Percentiles rank a stretch among this genome's conserved stretches.
phyloP scores from a whole-genome alignment of 2,888 invertebrate genomes.

The Melitaea athalia region DNA sequence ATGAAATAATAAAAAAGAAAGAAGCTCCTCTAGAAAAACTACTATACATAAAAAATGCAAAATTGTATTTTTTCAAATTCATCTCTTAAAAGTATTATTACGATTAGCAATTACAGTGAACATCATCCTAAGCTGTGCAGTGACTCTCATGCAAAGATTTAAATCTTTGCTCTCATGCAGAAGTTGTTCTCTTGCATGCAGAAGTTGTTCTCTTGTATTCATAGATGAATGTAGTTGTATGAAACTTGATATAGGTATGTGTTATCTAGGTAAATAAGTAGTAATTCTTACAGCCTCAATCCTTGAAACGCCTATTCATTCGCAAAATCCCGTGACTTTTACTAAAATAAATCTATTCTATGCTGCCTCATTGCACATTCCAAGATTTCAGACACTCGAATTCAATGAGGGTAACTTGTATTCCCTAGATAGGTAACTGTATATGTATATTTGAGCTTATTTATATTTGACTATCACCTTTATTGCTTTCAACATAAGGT shows the following conservation, averaged over 20 bases:
- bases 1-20: too few relatives aligned
- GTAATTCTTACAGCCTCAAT: not conserved
- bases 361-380: constrained; percentile 26
- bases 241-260: not conserved
- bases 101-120: too few relatives aligned
- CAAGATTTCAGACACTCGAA: constrained; percentile 19
- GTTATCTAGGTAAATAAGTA: not conserved
- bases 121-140: too few relatives aligned
- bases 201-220: too few relatives aligned
- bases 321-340: not conserved
- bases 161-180: too few relatives aligned
- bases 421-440: constrained; percentile 5
- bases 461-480: not conserved
- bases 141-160: too few relatives aligned
- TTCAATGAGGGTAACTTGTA: constrained; percentile 15
- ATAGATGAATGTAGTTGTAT: not conserved
- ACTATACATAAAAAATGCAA: too few relatives aligned
- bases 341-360: constrained; percentile 25
- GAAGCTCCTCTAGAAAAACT: too few relatives aligned
- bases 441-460: not conserved
- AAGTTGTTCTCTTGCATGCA: too few relatives aligned
- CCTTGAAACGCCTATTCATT: not conserved
- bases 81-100: too few relatives aligned
- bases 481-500: constrained; percentile 6
- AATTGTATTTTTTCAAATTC: too few relatives aligned